Evolutionary conservation across 2,888 invertebrate species (phyloP), one percentile per base, ranked within the genome.

Genomic region (Orthosia cruda): DNA sequence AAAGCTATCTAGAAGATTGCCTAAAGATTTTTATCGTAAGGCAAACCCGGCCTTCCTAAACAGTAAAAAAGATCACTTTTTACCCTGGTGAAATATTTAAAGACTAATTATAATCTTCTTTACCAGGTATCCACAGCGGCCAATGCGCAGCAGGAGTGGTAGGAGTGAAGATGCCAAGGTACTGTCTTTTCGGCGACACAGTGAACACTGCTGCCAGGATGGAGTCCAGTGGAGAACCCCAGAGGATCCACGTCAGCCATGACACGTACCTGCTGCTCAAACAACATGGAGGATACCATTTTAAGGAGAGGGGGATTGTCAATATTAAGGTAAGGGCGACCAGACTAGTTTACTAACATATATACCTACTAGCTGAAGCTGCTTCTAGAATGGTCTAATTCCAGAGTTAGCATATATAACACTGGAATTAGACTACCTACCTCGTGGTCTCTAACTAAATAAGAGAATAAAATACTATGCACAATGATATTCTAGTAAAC

Each of bases 101-200:
- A 49, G 5, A 54, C 7, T 76, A 13, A 40, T n/a, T 5, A 18
- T 1, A 1, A 58, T 3, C 3, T 54, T 4, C 5, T 62, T 54
- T 13, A n/a, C 3, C 83, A 96, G 96, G 96, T 50, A 96, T 96
- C 65, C 95, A 96, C 89, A 93, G 95, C 93, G 98, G 98, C 0
- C 98, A 98, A 73, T 98, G 98, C 91, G 98, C 98, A 1, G 98
- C 98, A 1, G 98, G 98, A 2, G 98, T 98, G 11, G 98, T 98
- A 0, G 98, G 98, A 0, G 95, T 98, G 49, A 98, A 98, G 94
- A 98, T 98, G 98, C 98, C 98, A 0, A 96, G 98, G 0, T 98
- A 98, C 93, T 98, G 98, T 87, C 95, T 98, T 0, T 98, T 98
- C 90, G 98, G 98, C 0, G 98, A 98, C 90, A 98, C 98, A 0